These are phyloP conservation scores for Mesaphorura yosii DNA, from an alignment of 1,140 invertebrate species.

Conservation along the genomic window DNA sequence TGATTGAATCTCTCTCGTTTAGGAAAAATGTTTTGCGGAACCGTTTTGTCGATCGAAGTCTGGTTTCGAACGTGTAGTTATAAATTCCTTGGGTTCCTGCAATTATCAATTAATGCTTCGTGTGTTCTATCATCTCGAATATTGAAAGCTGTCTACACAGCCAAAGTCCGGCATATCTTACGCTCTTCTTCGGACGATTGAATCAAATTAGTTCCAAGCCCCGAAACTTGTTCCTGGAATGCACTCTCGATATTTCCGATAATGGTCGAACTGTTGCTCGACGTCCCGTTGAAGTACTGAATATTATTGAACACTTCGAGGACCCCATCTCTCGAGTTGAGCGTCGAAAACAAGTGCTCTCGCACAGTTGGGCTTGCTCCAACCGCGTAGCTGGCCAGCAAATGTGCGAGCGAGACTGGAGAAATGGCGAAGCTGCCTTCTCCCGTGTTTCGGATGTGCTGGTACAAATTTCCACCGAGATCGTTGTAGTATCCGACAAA, in stretches of 20 bases:
- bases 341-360: background rate
- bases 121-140: background rate
- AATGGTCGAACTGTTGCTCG: background rate
- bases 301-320: background rate
- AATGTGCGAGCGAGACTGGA: background rate
- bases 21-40: slow-evolving; percentile 12
- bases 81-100: background rate
- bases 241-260: background rate
- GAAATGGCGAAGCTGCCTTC: background rate
- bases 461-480: slow-evolving; percentile 12
- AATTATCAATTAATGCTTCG: background rate
- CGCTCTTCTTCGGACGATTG: background rate
- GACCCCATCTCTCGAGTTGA: background rate
- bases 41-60: background rate
- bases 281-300: slow-evolving; percentile 1
- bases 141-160: no score
- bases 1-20: slow-evolving; percentile 25
- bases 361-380: background rate
- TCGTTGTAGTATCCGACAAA: slow-evolving; percentile 8
- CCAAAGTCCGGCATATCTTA: no score
- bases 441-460: background rate
- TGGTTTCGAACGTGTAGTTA: slow-evolving; percentile 1
- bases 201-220: background rate
- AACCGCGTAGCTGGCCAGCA: slow-evolving; percentile 3
- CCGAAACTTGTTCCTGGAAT: background rate